phyloP scores from a whole-genome alignment of 2,888 invertebrate genomes.

The Julus scanicus region DNA sequence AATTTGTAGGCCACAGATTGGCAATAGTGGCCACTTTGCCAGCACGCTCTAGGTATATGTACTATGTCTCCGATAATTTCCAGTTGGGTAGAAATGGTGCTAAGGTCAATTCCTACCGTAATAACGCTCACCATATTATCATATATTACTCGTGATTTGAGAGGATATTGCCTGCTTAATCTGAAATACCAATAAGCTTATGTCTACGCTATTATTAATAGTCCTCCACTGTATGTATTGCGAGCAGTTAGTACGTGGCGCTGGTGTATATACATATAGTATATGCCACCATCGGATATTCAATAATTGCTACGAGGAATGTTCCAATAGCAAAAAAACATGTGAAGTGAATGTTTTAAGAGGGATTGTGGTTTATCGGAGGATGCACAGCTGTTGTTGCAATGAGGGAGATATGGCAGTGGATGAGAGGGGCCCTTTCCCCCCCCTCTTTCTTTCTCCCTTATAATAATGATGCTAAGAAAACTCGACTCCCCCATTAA shows the following conservation, averaged over 20 bases:
- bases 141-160: conserved; percentile 35
- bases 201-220: not conserved
- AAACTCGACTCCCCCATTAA: conserved; percentile 47
- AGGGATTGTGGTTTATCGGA: conserved; percentile 47
- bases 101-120: not conserved
- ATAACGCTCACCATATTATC: not conserved
- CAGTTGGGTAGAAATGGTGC: not conserved
- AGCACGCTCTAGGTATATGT: not conserved
- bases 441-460: not conserved
- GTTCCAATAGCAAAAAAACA: conserved; percentile 43
- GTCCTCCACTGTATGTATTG: conserved; percentile 31
- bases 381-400: conserved; percentile 47
- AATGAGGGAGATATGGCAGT: conserved; percentile 37
- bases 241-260: not conserved
- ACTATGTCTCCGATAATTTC: not conserved
- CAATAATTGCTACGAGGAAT: conserved; percentile 40
- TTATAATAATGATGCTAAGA: conserved; percentile 38
- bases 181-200: conserved; percentile 5
- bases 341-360: conserved; percentile 43
- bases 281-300: conserved; percentile 36
- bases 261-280: too few relatives aligned
- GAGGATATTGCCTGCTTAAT: conserved; percentile 26
- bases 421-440: not conserved
- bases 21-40: not conserved
- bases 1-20: too few relatives aligned